These are phyloP conservation scores for Lochmaea crataegi DNA, from an alignment of 2,888 invertebrate genomes.

Conservation along the genomic window DNA sequence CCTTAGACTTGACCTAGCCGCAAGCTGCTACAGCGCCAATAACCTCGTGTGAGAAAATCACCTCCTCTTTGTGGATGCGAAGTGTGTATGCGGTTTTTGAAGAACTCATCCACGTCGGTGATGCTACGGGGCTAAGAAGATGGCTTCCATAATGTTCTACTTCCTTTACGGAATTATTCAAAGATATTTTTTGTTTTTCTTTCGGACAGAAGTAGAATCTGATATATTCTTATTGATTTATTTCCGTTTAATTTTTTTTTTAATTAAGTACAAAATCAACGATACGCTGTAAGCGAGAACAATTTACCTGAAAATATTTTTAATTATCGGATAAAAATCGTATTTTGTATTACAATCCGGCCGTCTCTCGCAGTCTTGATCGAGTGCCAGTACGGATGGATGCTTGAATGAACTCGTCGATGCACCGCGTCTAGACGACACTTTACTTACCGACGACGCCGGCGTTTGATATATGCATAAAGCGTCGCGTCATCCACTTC, in stretches of 20 bases:
- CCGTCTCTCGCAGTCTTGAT: not conserved
- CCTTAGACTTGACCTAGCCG: constrained; percentile 50
- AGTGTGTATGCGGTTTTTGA: not conserved
- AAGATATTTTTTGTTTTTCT: not conserved
- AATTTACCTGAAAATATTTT: too few species aligned
- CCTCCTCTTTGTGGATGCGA: constrained; percentile 36
- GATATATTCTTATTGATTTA: too few species aligned
- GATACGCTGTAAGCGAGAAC: too few species aligned
- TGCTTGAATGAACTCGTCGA: constrained; percentile 44
- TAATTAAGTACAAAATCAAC: too few species aligned
- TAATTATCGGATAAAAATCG: not conserved
- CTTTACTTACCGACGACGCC: constrained; percentile 15
- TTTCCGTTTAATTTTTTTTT: too few species aligned
- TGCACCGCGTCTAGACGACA: constrained; percentile 44
- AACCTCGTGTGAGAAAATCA: constrained; percentile 56
- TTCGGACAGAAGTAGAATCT: not conserved
- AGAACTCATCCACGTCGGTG: not conserved
- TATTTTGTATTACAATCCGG: not conserved
- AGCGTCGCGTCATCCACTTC: constrained; percentile 9
- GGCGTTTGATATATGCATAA: constrained; percentile 13
- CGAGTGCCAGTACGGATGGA: constrained; percentile 25
- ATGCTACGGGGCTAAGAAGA: not conserved
- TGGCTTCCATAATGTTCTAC: not conserved
- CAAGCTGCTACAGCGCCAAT: constrained; percentile 51
- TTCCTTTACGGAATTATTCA: not conserved